These are phyloP conservation scores for Salvator merianae DNA, from an alignment of 2,113 vertebrate genomes.

Conservation along the genomic window DNA sequence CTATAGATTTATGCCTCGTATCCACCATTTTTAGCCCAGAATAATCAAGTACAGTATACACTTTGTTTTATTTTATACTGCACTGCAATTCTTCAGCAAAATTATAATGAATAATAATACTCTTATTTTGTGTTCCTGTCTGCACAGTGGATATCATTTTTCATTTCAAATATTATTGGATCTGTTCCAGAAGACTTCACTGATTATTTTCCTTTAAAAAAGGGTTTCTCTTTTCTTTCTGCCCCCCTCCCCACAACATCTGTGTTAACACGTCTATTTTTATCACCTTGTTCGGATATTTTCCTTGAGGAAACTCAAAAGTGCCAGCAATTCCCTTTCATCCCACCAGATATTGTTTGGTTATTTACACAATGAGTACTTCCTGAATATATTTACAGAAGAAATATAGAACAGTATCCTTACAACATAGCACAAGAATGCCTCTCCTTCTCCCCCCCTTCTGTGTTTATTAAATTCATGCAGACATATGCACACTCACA, in stretches of 20 bases:
- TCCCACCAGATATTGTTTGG: slow-evolving; percentile 37
- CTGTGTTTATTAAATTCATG: not conserved
- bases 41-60: not conserved
- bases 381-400: slow-evolving; percentile 63
- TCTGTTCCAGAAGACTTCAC: slow-evolving; percentile 55
- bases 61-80: slow-evolving; percentile 31
- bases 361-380: slow-evolving; percentile 57
- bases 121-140: slow-evolving; percentile 57
- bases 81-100: slow-evolving; percentile 43
- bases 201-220: not conserved
- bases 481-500: accelerated
- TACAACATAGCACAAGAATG: not conserved
- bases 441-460: not conserved
- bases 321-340: slow-evolving; percentile 43
- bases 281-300: slow-evolving; percentile 55
- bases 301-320: slow-evolving; percentile 46
- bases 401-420: slow-evolving; percentile 32
- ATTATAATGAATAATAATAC: slow-evolving; percentile 47
- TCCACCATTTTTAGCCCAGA: slow-evolving; percentile 20
- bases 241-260: slow-evolving; percentile 49
- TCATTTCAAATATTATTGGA: slow-evolving; percentile 57
- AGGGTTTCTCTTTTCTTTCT: slow-evolving; percentile 11
- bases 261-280: slow-evolving; percentile 57
- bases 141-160: slow-evolving; percentile 31
- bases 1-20: not conserved